phyloP scores from a whole-genome alignment of 2,113 vertebrate genomes.

The Eclectus roratus region DNA sequence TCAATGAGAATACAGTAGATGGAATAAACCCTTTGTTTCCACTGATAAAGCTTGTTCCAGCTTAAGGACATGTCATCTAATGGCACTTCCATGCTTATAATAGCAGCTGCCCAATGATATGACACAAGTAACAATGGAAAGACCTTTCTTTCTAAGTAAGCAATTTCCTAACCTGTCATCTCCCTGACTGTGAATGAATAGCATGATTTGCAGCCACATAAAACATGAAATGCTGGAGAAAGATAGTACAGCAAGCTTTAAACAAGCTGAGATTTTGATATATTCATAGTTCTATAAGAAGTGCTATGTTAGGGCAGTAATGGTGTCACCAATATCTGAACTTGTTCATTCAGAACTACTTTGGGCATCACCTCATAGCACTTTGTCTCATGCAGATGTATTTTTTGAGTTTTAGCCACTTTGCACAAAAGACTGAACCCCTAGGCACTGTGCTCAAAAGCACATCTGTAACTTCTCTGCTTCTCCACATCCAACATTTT shows the following conservation, averaged over 20 bases:
- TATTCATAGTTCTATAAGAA: accelerated
- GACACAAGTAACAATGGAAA: not conserved
- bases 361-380: not conserved
- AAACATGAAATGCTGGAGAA: not conserved
- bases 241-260: not conserved
- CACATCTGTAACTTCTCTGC: not conserved
- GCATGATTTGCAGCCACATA: not conserved
- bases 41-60: not conserved
- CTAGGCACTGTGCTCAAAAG: not conserved
- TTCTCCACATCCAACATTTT: not conserved
- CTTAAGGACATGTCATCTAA: not conserved
- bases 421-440: not conserved
- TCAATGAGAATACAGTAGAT: not conserved
- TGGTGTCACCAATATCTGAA: not conserved
- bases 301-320: not conserved
- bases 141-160: not conserved
- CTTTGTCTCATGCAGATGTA: not conserved
- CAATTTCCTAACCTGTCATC: not conserved
- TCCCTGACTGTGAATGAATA: not conserved
- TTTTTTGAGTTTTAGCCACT: not conserved
- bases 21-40: not conserved
- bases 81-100: not conserved
- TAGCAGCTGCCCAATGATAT: not conserved
- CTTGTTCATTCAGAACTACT: not conserved
- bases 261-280: not conserved